A percentile compares a stretch with the other conserved stretches of the same genome.
phyloP scores from a whole-genome alignment of 2,888 invertebrate genomes.

The Adelphocoris suturalis region DNA sequence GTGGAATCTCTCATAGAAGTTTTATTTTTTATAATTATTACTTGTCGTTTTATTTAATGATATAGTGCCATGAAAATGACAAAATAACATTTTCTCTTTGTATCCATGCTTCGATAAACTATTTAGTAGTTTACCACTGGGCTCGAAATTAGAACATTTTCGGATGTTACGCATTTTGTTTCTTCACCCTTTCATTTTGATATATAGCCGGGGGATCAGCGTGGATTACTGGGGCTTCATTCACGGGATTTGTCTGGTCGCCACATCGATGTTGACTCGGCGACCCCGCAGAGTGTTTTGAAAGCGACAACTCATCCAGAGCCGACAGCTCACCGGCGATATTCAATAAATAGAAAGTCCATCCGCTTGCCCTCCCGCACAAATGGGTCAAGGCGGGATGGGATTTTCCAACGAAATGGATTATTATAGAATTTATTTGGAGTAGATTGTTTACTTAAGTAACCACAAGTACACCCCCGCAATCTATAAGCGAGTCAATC shows the following conservation, averaged over 20 bases:
- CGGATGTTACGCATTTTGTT: no score
- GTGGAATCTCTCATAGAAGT: no score
- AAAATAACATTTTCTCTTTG: no score
- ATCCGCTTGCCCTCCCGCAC: neutral
- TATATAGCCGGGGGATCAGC: neutral
- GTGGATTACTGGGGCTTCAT: neutral
- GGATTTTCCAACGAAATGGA: conserved; percentile 1
- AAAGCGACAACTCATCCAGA: neutral
- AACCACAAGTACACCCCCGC: neutral
- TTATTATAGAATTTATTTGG: conserved; percentile 19
- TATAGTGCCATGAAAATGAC: no score
- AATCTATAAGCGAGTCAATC: no score
- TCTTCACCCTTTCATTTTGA: no score
- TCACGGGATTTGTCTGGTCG: neutral
- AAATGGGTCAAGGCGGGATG: neutral
- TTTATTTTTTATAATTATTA: no score
- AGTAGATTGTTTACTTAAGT: neutral
- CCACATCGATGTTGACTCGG: neutral
- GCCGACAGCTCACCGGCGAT: conserved; percentile 3
- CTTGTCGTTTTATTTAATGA: no score
- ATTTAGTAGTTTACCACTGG: no score
- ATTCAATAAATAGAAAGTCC: conserved; percentile 1
- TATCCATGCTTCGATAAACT: no score
- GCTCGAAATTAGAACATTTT: no score
- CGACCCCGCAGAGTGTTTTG: neutral